Conservation (phyloP, 2,113 vertebrate genomes). For the Chaetura pelagica region DNA sequence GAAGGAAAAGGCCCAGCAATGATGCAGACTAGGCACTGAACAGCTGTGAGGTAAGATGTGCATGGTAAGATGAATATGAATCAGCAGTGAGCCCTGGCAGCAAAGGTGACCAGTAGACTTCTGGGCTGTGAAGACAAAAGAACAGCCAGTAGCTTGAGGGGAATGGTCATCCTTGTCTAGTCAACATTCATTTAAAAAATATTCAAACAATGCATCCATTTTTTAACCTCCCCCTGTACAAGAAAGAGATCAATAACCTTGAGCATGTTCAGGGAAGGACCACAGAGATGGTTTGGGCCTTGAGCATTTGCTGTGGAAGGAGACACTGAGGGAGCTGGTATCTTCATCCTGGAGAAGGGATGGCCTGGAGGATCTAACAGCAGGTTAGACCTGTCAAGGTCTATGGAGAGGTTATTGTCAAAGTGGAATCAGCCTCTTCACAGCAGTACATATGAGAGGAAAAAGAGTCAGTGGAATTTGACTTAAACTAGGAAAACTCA, state of each 20-base stretch:
- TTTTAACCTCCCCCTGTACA: neutral
- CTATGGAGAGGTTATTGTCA: neutral
- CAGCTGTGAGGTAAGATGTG: neutral
- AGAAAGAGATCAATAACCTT: neutral
- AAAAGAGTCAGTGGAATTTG: neutral
- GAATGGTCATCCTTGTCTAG: neutral
- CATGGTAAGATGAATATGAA: neutral
- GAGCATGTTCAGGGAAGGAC: neutral
- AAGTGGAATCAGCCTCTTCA: neutral
- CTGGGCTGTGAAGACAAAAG: neutral
- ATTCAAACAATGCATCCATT: neutral
- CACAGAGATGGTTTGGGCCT: too few species aligned
- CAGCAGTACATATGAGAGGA: neutral
- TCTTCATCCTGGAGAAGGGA: neutral
- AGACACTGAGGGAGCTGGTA: neutral
- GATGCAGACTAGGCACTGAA: neutral
- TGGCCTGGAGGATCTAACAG: neutral
- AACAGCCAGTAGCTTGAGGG: neutral
- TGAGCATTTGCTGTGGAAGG: neutral
- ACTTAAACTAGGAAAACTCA: neutral
- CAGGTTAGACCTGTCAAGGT: neutral
- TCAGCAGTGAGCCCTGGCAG: neutral
- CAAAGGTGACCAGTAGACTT: neutral
- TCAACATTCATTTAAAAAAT: neutral
- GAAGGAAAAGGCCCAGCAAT: neutral